phyloP scores from a whole-genome alignment of 2,888 invertebrate species.

The Stenichneumon culpator region DNA sequence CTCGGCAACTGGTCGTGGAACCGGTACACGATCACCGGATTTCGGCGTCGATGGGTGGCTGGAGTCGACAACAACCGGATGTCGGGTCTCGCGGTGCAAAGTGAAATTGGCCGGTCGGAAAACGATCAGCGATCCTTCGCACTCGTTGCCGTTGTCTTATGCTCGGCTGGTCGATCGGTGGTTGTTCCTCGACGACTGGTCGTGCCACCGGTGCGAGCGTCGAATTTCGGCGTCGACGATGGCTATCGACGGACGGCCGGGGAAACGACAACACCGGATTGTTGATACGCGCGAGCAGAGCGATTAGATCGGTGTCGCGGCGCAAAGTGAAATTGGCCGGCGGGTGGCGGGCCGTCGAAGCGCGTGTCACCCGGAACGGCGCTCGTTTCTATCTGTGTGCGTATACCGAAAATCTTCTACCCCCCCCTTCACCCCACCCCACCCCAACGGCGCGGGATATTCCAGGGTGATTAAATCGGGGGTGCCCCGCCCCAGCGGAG shows the following conservation, averaged over 20 bases:
- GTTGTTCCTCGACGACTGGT: slow-evolving; percentile 12
- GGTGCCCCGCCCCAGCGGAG: slow-evolving; percentile 74
- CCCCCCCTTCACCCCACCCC: slow-evolving; percentile 23
- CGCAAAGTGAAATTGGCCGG: slow-evolving; percentile 77
- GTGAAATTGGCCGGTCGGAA: no score
- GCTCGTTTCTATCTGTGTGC: slow-evolving; percentile 32
- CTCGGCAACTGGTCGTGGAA: slow-evolving; percentile 4
- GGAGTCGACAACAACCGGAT: slow-evolving; percentile 15
- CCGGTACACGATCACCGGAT: background rate
- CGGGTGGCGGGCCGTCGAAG: slow-evolving; percentile 60
- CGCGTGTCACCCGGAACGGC: slow-evolving; percentile 51
- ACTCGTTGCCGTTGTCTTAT: no score
- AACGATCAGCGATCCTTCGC: no score
- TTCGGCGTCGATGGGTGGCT: no score
- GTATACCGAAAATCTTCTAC: slow-evolving; percentile 57
- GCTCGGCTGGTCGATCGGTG: no score
- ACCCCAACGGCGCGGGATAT: background rate
- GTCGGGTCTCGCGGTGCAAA: slow-evolving; percentile 37
- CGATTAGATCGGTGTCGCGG: slow-evolving; percentile 75
- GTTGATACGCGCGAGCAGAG: slow-evolving; percentile 51
- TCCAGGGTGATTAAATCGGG: slow-evolving; percentile 73
- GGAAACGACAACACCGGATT: slow-evolving; percentile 20
- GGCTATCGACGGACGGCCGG: background rate
- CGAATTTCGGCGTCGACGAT: background rate
- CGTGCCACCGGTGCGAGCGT: background rate